Percentiles rank a stretch among this genome's conserved stretches.
phyloP scores from a whole-genome alignment of 1,140 invertebrate genomes.

The Pissodes strobi region DNA sequence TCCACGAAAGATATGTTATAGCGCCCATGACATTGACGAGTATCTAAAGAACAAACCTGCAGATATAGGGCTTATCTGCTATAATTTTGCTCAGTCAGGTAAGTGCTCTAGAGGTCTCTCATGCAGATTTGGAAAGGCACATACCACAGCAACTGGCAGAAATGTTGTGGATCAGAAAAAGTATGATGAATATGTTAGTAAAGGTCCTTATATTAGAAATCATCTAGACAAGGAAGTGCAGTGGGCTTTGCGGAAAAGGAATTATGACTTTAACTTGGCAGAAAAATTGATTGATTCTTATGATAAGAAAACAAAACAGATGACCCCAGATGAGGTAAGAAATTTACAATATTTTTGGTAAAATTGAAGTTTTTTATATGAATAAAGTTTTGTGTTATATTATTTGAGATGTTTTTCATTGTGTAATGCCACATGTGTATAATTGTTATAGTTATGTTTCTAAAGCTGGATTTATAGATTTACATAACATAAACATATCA shows the following conservation, averaged over 20 bases:
- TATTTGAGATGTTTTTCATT: too few species aligned
- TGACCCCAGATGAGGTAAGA: constrained; percentile 7
- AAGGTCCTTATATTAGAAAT: constrained; percentile 60
- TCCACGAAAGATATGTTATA: constrained; percentile 71
- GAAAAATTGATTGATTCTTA: constrained; percentile 65
- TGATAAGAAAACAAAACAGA: constrained; percentile 49
- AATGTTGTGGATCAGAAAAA: constrained; percentile 73
- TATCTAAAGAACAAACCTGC: constrained; percentile 73
- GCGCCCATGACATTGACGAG: constrained; percentile 77
- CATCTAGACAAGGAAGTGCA: constrained; percentile 69
- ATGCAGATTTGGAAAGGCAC: constrained; percentile 74
- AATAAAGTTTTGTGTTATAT: too few species aligned
- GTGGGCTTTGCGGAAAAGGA: constrained; percentile 76
- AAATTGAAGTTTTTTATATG: too few species aligned
- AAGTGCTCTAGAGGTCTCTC: constrained; percentile 78
- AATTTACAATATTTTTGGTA: too few species aligned
- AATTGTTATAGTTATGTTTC: too few species aligned
- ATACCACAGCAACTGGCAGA: constrained; percentile 67
- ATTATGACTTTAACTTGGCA: constrained; percentile 78
- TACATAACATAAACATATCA: too few species aligned
- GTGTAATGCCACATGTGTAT: too few species aligned
- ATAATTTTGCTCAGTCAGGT: constrained; percentile 71
- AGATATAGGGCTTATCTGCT: constrained; percentile 75
- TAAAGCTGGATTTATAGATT: too few species aligned
- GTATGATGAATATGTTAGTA: constrained; percentile 59